A percentile compares a stretch with the other conserved stretches of the same genome.
phyloP scores from a whole-genome alignment of 2,797 vertebrate species.

The Typhlichthys eigenmanni region DNA sequence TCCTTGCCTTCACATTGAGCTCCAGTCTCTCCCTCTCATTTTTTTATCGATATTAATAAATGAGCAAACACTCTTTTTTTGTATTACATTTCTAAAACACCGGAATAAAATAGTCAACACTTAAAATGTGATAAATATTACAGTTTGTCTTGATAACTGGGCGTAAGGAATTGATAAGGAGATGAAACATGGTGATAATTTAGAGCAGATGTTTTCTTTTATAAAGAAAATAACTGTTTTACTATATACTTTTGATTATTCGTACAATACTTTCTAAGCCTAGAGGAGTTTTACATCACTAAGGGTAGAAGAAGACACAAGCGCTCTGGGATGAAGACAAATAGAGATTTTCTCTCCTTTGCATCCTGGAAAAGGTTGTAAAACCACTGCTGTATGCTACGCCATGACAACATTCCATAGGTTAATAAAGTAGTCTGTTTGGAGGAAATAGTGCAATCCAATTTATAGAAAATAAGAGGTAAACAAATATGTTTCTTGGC shows the following conservation, averaged over 20 bases:
- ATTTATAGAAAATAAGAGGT: conserved; percentile 51
- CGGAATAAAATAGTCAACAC: conserved; percentile 53
- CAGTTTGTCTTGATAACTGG: conserved; percentile 52
- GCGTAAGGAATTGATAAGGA: conserved; percentile 52
- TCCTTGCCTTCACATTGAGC: conserved; percentile 81
- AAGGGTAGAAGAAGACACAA: conserved; percentile 53
- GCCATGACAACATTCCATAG: conserved; percentile 44
- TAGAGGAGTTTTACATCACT: conserved; percentile 70
- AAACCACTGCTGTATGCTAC: conserved; percentile 35
- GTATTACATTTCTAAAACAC: conserved; percentile 46
- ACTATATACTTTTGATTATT: conserved; percentile 65
- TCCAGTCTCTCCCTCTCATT: conserved; percentile 61
- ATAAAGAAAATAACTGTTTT: conserved; percentile 65
- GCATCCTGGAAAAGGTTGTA: conserved; percentile 56
- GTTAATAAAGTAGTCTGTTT: conserved; percentile 46
- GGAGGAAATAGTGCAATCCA: conserved; percentile 39
- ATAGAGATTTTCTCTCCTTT: conserved; percentile 55
- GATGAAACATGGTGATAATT: conserved; percentile 60
- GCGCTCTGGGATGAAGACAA: conserved; percentile 55
- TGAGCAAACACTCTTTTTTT: conserved; percentile 26
- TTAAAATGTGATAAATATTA: conserved; percentile 52
- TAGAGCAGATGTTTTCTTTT: conserved; percentile 66
- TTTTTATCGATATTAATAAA: conserved; percentile 40
- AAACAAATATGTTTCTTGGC: conserved; percentile 32
- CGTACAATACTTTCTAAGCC: conserved; percentile 63